phyloP scores from a whole-genome alignment of 2,113 vertebrate species.

The Tenrec ecaudatus region DNA sequence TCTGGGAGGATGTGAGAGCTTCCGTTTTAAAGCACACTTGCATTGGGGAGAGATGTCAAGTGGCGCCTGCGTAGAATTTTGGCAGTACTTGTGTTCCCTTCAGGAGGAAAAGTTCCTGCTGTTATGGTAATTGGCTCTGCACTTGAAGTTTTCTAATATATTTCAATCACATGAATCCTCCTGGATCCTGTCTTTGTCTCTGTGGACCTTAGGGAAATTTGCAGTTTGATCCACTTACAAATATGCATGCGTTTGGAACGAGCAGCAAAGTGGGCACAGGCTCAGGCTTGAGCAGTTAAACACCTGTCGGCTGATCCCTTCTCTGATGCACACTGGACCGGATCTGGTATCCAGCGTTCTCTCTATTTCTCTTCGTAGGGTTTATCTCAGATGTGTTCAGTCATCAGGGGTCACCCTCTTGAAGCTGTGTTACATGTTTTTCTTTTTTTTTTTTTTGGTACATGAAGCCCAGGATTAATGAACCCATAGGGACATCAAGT shows the following conservation, averaged over 20 bases:
- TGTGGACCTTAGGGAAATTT: conserved; percentile 4
- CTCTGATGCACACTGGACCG: too few relatives aligned
- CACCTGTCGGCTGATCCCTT: too few relatives aligned
- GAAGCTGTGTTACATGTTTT: too few relatives aligned
- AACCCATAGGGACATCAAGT: too few relatives aligned
- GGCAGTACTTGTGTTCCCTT: conserved; percentile 31
- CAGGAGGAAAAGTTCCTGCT: conserved; percentile 38
- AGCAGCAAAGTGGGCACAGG: too few relatives aligned
- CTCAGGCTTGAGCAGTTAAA: too few relatives aligned
- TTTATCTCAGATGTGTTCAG: too few relatives aligned
- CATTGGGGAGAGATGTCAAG: neutral
- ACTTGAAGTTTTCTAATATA: conserved; percentile 42
- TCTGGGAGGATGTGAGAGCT: neutral
- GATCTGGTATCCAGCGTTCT: too few relatives aligned
- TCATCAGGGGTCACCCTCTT: too few relatives aligned
- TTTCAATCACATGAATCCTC: conserved; percentile 41
- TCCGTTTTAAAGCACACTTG: neutral
- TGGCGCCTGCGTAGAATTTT: neutral
- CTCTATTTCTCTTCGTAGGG: too few relatives aligned
- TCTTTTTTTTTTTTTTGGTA: too few relatives aligned
- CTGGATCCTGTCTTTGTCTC: conserved; percentile 19
- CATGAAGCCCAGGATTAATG: too few relatives aligned
- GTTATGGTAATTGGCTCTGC: conserved; percentile 23
- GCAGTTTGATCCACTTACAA: conserved; percentile 28
- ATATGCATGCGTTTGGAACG: neutral